Evolutionary conservation across 2,113 vertebrate species (phyloP), one percentile per base, ranked within the genome.

Genomic region (Cyprinodon variegatus): DNA sequence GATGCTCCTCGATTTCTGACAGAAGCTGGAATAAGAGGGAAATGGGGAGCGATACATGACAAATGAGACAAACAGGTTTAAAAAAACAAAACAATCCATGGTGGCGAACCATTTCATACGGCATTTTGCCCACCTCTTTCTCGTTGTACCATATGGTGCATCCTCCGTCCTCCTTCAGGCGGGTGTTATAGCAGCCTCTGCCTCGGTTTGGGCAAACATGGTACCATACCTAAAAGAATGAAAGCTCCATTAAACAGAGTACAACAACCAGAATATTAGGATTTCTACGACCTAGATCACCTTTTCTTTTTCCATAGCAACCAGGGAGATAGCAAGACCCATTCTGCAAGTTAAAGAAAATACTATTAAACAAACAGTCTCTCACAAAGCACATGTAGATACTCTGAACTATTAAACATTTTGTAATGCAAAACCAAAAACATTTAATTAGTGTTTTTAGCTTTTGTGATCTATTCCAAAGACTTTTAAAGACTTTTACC

Each of bases 91-190:
- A 41, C 20, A 60, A 15, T 39, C 14, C 13, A 36, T n/a, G 29
- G 45, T 0, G 8, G 5, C 15, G 9, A 45, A 17, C 1, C 11
- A 41, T 48, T 67, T 50, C 37, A 36, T 60, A 65, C 9, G 9
- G 36, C 15, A 48, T 39, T 70, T 37, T 22, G 13, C 10, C 88
- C 57, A 92, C 92, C 90, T 93, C 92, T 78, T 91, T 93, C 78
- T 99, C 98, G 2, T 99, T 98, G 95, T 99, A 99, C 98, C 98
- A 99, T 86, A 99, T 99, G 77, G 98, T 99, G 82, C 98, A 99
- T 29, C 98, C 98, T 5, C 98, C 98, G 0, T 97, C 96, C 13
- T 98, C 97, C 89, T 98, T 99, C 82, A 99, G 95, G 6, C 93
- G 93, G 3, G 98, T 99, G 88, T 99, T 99, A 0, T 97, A 96